A percentile compares a stretch with the other conserved stretches of the same genome.
Conservation (phyloP, 2,888 invertebrate genomes). For the Ganaspis brasiliensis region DNA sequence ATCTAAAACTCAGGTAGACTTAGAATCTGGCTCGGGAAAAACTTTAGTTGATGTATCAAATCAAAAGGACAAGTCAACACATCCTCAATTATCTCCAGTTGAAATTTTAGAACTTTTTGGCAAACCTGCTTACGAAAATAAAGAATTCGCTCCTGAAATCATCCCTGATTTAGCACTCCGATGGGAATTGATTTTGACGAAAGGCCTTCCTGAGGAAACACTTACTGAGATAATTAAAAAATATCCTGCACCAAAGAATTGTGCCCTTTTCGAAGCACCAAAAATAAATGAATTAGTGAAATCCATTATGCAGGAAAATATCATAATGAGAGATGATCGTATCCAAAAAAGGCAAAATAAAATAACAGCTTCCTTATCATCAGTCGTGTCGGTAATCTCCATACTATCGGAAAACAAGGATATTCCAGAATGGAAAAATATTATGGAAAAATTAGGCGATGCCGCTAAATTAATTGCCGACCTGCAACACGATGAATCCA, state of each 20-base stretch:
- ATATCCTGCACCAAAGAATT: conserved; percentile 43
- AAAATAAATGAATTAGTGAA: conserved; percentile 29
- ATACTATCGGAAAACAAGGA: not conserved
- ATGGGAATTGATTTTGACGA: conserved; percentile 43
- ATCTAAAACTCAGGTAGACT: too few species aligned
- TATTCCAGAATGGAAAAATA: conserved; percentile 18
- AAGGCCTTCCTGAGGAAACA: conserved; percentile 43
- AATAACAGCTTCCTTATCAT: conserved; percentile 44
- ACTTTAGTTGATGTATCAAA: too few species aligned
- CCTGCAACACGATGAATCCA: conserved; percentile 55
- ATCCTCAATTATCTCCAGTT: too few species aligned
- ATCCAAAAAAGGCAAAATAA: conserved; percentile 46
- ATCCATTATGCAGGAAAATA: not conserved
- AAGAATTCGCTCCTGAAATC: conserved; percentile 34
- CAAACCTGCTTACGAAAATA: too few species aligned
- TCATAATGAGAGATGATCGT: conserved; percentile 44
- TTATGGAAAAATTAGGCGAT: conserved; percentile 49
- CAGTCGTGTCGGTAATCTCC: conserved; percentile 3
- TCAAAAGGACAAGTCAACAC: too few species aligned
- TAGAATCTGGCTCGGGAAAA: too few species aligned
- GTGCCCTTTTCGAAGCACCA: conserved; percentile 40
- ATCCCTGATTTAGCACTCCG: conserved; percentile 9
- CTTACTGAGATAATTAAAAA: conserved; percentile 43
- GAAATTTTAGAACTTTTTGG: too few species aligned
- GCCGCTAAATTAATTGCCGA: conserved; percentile 52